Base-by-base conservation (phyloP, 2,888 invertebrate genomes). In the Tachina grossa region DNA sequence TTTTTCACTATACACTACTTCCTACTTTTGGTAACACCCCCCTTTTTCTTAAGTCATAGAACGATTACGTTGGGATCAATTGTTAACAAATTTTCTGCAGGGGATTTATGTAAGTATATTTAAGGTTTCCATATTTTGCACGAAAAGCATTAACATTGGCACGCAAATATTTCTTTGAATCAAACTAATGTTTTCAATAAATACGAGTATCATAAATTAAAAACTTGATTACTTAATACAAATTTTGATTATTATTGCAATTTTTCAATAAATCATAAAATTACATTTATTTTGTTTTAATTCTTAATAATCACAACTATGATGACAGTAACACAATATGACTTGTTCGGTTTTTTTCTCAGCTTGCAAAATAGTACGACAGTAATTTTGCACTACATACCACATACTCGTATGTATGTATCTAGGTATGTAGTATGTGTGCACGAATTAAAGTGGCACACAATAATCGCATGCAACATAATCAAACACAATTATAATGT, bases 401-500 rank as follows among this genome's bases (percentile, higher is more conserved):
- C 14, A 39, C 16, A 39, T n/a, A 19, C 9, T 41, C 72, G n/a
- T 80, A 31, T 31, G 31, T 31, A 31, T 6, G 31, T 22, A 22
- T 3, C n/a, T n/a, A n/a, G n/a, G 31, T 31, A 31, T 31, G 31
- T 31, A 31, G 31, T 72, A 49, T 65, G 16, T 57, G 14, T 53
- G 13, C 63, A 72, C 75, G 55, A 77, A 77, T 77, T 83, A 83
- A 77, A 72, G 83, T 66, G 71, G 51, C 71, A 71, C 71, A 75
- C 68, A 59, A 77, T 66, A 59, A 72, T 77, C 59, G 77, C 83
- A 77, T 77, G 77, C 77, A 83, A 45, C 65, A 59, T 66, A 65
- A 83, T 83, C 65, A 65, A 43, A 81, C 75, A 81, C 51, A 74
- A 66, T 66, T 59, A 59, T 51, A 43, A 9, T 63, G 82, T 77